phyloP scores from a whole-genome alignment of 2,113 vertebrate species.

The Pedionomus torquatus region DNA sequence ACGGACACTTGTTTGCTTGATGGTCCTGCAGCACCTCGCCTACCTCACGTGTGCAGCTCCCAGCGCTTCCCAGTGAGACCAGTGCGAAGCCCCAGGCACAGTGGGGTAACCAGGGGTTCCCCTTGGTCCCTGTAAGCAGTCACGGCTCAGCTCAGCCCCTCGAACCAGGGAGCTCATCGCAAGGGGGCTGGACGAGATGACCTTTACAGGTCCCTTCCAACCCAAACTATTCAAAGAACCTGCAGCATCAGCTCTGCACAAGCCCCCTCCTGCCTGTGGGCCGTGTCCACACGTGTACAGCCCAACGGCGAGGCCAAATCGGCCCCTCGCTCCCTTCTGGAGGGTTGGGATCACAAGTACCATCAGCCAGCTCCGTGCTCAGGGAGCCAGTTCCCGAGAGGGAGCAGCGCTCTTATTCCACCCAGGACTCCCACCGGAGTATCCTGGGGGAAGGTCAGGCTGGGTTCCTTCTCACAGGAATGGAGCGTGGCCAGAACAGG shows the following conservation, averaged over 20 bases:
- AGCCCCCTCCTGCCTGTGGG: accelerated
- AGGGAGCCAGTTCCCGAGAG: background rate
- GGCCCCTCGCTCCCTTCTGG: background rate
- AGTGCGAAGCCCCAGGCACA: accelerated
- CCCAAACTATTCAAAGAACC: background rate
- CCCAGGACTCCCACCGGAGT: background rate
- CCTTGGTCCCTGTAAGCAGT: too few species aligned
- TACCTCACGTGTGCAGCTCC: background rate
- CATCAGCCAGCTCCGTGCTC: accelerated
- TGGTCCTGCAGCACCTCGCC: background rate
- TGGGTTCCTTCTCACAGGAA: background rate
- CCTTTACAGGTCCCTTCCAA: background rate
- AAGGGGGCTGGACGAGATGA: background rate
- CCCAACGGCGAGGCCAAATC: background rate
- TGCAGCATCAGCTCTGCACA: accelerated
- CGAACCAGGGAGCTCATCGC: accelerated
- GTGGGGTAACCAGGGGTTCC: accelerated
- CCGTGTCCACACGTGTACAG: accelerated
- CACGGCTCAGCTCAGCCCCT: background rate
- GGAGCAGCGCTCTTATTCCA: accelerated
- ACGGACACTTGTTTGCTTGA: accelerated
- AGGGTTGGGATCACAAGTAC: too few species aligned
- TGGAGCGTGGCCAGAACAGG: background rate
- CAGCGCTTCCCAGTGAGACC: background rate
- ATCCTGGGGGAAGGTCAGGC: background rate